Conservation (phyloP, 2,113 vertebrate genomes). For the Amazona guildingii region DNA sequence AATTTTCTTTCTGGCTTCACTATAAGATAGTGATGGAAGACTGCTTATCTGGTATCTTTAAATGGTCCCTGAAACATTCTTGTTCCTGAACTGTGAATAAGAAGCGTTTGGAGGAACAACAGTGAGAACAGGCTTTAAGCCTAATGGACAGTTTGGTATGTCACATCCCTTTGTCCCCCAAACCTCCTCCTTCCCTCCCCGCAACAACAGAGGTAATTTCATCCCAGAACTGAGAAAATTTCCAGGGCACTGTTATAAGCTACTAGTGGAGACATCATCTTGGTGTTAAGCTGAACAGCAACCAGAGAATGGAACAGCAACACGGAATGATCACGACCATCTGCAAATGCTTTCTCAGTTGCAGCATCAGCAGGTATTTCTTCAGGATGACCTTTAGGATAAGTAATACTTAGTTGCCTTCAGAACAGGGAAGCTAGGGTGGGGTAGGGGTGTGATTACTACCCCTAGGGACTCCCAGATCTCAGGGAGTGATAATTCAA, state of each 20-base stretch:
- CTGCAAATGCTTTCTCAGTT: background rate
- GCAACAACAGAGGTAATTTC: background rate
- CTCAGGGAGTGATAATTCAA: background rate
- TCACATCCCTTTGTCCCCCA: background rate
- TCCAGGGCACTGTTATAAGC: background rate
- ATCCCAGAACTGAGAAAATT: background rate
- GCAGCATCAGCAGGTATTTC: background rate
- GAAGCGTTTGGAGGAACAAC: background rate
- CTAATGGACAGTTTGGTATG: background rate
- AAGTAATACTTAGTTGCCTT: background rate
- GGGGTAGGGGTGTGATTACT: background rate
- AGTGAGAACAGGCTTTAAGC: background rate
- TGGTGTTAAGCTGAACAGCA: background rate
- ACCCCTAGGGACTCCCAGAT: background rate
- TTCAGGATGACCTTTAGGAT: background rate
- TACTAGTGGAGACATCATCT: background rate
- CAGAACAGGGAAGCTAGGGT: background rate
- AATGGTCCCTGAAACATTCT: background rate
- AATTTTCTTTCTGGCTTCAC: background rate
- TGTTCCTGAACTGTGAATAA: background rate
- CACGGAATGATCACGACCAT: background rate
- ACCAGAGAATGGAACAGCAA: too few relatives aligned
- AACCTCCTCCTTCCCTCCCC: background rate
- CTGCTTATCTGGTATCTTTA: background rate
- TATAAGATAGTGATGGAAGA: background rate